Evolutionary conservation across 1,140 invertebrate genomes (phyloP), one percentile per base, ranked within the genome.

Genomic region (Bilobella aurantiaca): DNA sequence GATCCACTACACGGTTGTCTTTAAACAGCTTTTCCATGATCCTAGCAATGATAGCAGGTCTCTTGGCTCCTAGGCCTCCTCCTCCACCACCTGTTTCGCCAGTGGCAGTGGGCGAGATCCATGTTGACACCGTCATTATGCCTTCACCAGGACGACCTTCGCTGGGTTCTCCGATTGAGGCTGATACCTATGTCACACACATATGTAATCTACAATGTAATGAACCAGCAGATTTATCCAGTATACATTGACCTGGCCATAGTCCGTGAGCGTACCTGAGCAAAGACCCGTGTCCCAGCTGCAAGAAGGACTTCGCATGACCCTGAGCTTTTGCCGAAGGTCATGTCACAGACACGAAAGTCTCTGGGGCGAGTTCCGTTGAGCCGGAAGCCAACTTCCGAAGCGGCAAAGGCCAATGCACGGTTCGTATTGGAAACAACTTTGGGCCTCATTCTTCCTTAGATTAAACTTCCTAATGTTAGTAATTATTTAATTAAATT

Each of bases 131-230:
- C 3, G 58, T 68, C 12, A 73, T 27, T 27, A 67, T 60, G 1
- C 71, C 71, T 69, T 73, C 68, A 12, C 71, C 68, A 57, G 71
- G 71, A 23, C 68, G 30, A 18, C 68, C 68, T 47, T 73, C 71
- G 27, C 32, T 63, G 0, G 71, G 71, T 37, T 73, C 71, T 3
- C 71, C 71, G 60, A 73, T 64, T 3, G 65, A 60, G 25, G 65
- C 67, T 34, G 65, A 69, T 25, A 64, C 49, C 70, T 72, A 30
- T 5, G 62, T 23, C 27, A 8, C 58, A 27, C 30, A 3, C 49
- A 59, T 34, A 1, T 59, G 3, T 30, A 34, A 16, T 8, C 8
- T 60, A 27, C 16, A 16, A 23, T 14, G 3, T 14, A 47, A 62
- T 62, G 29, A 56, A 23, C 12, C 25, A 16, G 25, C 23, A 21